Percentiles rank a stretch among this genome's conserved stretches.
Evolutionary conservation across 2,888 invertebrate species (phyloP).

Genomic region (Tinea pellionella): DNA sequence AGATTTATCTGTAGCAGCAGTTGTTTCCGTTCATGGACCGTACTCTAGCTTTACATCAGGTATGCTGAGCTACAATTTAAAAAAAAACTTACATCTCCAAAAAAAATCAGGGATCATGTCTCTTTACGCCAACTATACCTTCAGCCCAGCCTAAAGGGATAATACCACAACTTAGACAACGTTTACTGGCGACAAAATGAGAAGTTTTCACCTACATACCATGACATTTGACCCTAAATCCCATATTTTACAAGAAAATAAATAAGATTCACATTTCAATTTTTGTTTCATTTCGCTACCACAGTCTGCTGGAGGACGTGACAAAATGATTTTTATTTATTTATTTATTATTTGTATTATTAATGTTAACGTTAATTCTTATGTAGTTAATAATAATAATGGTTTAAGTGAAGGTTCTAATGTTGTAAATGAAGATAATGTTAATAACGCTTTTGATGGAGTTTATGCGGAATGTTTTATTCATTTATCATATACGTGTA

Average conservation of each 20-base stretch:
- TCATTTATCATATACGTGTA: constrained; percentile 66
- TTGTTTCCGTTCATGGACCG: no score
- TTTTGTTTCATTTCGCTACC: constrained; percentile 38
- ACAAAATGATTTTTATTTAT: background rate
- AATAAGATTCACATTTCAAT: constrained; percentile 34
- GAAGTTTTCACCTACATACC: constrained; percentile 40
- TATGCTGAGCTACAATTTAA: no score
- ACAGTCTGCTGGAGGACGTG: background rate
- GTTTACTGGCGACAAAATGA: constrained; percentile 28
- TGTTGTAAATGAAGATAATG: constrained; percentile 20
- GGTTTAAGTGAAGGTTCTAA: constrained; percentile 16
- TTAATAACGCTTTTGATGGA: constrained; percentile 52
- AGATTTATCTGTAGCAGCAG: no score
- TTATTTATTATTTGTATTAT: background rate
- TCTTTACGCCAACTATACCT: background rate
- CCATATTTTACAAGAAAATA: constrained; percentile 50
- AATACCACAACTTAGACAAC: background rate
- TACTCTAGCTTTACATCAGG: no score
- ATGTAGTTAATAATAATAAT: background rate
- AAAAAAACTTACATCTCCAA: no score
- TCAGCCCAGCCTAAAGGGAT: background rate
- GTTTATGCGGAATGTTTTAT: constrained; percentile 68
- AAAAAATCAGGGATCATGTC: background rate
- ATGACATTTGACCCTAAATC: constrained; percentile 42
- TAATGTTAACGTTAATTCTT: background rate